phyloP scores from a whole-genome alignment of 1,140 invertebrate genomes.

The Drosophila kurseongensis region DNA sequence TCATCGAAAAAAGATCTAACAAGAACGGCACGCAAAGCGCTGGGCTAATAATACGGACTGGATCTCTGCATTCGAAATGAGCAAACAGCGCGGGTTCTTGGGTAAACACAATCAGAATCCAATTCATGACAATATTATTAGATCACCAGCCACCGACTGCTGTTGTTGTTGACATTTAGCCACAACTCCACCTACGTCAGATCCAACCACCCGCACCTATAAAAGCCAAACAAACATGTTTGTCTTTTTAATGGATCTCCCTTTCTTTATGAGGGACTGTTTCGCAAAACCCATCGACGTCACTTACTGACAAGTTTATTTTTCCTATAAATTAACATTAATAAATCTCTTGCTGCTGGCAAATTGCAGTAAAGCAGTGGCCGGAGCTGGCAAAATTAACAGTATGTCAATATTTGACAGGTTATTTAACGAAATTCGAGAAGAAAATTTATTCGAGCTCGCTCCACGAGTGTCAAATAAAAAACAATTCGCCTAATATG shows the following conservation, averaged over 20 bases:
- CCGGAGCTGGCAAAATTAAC: conserved; percentile 52
- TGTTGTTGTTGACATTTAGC: conserved; percentile 47
- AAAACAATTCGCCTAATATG: conserved; percentile 28
- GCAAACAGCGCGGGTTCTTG: conserved; percentile 7
- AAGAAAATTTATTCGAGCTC: conserved; percentile 47
- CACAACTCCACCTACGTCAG: conserved; percentile 27
- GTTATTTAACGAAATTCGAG: conserved; percentile 55
- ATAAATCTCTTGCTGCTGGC: conserved; percentile 52
- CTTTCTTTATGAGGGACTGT: conserved; percentile 13
- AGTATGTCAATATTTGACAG: conserved; percentile 72
- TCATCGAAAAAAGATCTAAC: conserved; percentile 43
- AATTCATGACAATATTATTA: conserved; percentile 71
- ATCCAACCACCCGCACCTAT: neutral
- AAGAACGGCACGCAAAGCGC: conserved; percentile 21
- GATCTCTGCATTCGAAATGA: conserved; percentile 10
- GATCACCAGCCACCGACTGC: conserved; percentile 33
- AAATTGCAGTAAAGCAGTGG: conserved; percentile 26
- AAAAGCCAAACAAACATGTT: conserved; percentile 17
- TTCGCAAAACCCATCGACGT: conserved; percentile 46
- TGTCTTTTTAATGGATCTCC: conserved; percentile 38
- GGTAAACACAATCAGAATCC: conserved; percentile 49
- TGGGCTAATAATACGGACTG: neutral
- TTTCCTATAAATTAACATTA: conserved; percentile 58
- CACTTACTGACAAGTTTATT: conserved; percentile 51
- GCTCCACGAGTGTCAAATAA: conserved; percentile 50